These are phyloP conservation scores for Pagetopsis macropterus DNA, from an alignment of 2,797 vertebrate species.

Conservation along the genomic window DNA sequence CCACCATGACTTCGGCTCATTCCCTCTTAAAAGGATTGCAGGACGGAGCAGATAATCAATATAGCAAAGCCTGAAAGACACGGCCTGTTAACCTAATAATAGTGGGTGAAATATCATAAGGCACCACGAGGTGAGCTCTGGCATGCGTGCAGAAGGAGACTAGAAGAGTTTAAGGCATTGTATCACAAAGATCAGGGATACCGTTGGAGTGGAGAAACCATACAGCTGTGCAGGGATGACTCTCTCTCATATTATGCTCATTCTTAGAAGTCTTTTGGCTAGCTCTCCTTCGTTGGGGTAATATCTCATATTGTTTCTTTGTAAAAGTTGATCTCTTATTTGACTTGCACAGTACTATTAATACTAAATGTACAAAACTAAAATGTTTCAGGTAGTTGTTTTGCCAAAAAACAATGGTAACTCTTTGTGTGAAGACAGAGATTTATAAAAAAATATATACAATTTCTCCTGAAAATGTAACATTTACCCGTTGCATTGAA, in stretches of 20 bases:
- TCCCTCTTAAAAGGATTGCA: slow-evolving; percentile 72
- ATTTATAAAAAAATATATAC: not conserved
- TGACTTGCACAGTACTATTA: not conserved
- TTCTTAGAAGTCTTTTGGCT: not conserved
- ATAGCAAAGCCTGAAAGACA: slow-evolving; percentile 67
- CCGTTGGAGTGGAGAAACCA: slow-evolving; percentile 8
- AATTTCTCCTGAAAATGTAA: not conserved
- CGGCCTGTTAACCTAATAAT: slow-evolving; percentile 73
- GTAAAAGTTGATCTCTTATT: not conserved
- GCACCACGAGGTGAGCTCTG: slow-evolving; percentile 66
- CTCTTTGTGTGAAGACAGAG: not conserved
- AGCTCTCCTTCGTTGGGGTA: not conserved
- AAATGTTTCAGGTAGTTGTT: not conserved
- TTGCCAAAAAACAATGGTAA: not conserved
- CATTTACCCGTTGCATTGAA: not conserved
- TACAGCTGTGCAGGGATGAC: not conserved
- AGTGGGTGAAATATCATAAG: slow-evolving; percentile 71
- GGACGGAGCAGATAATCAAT: slow-evolving; percentile 75
- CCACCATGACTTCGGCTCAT: slow-evolving; percentile 56
- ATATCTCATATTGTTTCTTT: not conserved
- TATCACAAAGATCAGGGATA: slow-evolving; percentile 30
- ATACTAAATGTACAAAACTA: not conserved
- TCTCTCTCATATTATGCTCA: slow-evolving; percentile 13
- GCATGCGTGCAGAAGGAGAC: slow-evolving; percentile 45
- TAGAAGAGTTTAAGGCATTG: slow-evolving; percentile 42